Evolutionary conservation across 2,888 invertebrate genomes (phyloP).

Genomic region (Nudaria mundana): DNA sequence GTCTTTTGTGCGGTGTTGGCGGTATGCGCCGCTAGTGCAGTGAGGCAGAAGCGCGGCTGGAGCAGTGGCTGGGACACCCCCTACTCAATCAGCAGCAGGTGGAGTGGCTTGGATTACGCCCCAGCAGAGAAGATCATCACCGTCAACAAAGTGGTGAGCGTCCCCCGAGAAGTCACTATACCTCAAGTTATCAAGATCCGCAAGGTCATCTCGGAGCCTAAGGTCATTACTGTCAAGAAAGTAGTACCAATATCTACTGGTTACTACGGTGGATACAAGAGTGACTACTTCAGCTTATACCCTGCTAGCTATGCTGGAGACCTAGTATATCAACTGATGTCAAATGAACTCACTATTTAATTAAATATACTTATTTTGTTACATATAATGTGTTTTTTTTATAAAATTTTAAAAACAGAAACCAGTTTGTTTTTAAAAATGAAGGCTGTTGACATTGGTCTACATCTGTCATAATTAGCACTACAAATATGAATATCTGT

Average conservation of each 20-base stretch:
- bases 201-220: conserved; percentile 50
- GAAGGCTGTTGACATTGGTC: no score
- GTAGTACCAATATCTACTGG: conserved; percentile 42
- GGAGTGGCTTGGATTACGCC: conserved; percentile 2
- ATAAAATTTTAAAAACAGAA: no score
- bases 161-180: conserved; percentile 44
- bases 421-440: no score
- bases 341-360: no score
- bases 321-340: no score
- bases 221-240: conserved; percentile 55
- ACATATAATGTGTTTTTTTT: no score
- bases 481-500: no score
- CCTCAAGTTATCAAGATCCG: conserved; percentile 47
- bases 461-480: no score
- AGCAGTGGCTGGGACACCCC: conserved; percentile 1
- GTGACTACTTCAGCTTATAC: conserved; percentile 7
- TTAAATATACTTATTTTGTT: no score
- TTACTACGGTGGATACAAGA: conserved; percentile 19
- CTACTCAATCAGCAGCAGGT: neutral
- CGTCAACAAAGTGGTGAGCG: conserved; percentile 49
- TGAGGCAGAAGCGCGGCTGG: conserved; percentile 30
- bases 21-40: conserved; percentile 13
- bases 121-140: conserved; percentile 36
- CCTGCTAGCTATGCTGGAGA: neutral
- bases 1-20: conserved; percentile 8